Evolutionary conservation across 2,113 vertebrate genomes (phyloP).

Genomic region (Gopherus flavomarginatus): DNA sequence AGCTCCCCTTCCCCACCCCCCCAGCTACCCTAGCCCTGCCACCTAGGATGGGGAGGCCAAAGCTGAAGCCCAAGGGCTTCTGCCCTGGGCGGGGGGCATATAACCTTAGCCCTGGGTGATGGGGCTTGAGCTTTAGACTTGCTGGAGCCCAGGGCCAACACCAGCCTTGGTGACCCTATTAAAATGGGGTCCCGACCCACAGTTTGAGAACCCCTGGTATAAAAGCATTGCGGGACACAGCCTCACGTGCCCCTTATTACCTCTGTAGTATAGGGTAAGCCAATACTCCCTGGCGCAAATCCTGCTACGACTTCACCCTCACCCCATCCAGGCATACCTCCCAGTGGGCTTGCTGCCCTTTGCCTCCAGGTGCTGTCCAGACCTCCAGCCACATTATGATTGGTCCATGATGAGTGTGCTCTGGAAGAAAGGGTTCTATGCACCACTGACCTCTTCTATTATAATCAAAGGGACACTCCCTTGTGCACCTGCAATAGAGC

Average conservation of each 20-base stretch:
- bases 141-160: no score
- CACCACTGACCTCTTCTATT: neutral
- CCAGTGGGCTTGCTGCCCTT: neutral
- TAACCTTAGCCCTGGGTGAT: no score
- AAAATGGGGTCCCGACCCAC: no score
- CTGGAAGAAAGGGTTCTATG: neutral
- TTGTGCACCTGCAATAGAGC: neutral
- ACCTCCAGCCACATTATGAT: rapidly evolving
- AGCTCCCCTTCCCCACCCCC: no score
- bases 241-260: neutral
- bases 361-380: neutral
- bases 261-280: neutral
- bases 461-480: neutral
- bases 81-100: no score
- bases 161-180: no score
- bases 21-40: no score
- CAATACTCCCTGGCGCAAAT: neutral
- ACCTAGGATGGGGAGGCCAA: no score
- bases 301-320: rapidly evolving
- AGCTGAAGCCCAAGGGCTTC: no score
- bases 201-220: no score
- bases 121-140: no score
- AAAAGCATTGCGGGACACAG: neutral
- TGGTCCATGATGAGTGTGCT: neutral
- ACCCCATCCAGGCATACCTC: neutral